Evolutionary conservation across 2,113 vertebrate species (phyloP).

Genomic region (Siniperca chuatsi): DNA sequence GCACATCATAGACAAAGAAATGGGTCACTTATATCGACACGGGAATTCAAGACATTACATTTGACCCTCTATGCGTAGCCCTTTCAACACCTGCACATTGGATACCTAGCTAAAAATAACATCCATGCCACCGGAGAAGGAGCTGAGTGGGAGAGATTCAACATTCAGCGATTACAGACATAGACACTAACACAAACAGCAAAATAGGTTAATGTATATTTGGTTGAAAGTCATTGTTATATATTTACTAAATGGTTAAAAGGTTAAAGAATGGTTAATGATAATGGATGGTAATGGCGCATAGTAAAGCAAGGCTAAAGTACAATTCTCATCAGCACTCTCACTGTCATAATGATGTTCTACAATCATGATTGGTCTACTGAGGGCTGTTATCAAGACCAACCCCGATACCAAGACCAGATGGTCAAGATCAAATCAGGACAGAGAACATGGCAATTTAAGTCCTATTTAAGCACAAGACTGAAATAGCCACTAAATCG

Average conservation of each 20-base stretch:
- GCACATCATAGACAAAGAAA: constrained; percentile 69
- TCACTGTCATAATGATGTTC: not conserved
- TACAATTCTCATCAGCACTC: too few species aligned
- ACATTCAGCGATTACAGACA: not conserved
- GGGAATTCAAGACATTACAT: constrained; percentile 71
- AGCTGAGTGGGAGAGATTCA: not conserved
- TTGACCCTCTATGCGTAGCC: constrained; percentile 65
- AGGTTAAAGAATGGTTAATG: not conserved
- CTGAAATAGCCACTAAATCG: not conserved
- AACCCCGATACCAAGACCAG: too few species aligned
- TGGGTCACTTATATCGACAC: constrained; percentile 62
- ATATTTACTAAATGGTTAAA: not conserved
- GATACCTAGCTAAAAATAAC: constrained; percentile 72
- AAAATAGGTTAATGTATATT: constrained; percentile 9
- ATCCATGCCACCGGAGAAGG: constrained; percentile 19
- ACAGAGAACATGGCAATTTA: not conserved
- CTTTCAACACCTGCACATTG: constrained; percentile 69
- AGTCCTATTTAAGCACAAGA: not conserved
- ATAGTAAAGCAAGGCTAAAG: not conserved
- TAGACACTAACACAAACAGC: not conserved
- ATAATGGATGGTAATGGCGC: not conserved
- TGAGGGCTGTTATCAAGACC: not conserved
- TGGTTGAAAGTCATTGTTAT: not conserved
- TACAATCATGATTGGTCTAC: not conserved
- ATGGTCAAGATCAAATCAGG: not conserved